Evolutionary conservation across 2,797 vertebrate species (phyloP), one percentile per base, ranked within the genome.

Genomic region (Cygnus olor): DNA sequence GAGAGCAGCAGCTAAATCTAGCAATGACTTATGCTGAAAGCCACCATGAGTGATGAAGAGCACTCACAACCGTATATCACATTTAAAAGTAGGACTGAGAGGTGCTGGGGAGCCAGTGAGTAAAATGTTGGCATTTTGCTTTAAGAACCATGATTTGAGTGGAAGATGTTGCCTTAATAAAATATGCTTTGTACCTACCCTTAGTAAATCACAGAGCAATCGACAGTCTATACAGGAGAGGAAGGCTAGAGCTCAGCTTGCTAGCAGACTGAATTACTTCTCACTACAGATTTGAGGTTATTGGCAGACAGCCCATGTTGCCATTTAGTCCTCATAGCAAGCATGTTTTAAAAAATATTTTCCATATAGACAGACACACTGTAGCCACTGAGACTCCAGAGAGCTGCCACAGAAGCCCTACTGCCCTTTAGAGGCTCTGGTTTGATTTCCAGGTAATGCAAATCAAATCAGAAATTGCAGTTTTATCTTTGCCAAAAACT

Each of bases 251-350:
- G 42, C 86, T 90, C 72, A 86, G 61, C 76, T 94, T 86, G 54
- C 74, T 77, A 90, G 73, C 72, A 96, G 86, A 78, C 81, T 95
- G 91, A 95, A 82, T 94, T 96, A 85, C 68, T 82, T 96, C 84
- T 95, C 82, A 78, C 72, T 95, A 96, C 95, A 96, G 88, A 93
- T 88, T 66, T 94, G 76, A 94, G 74, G 90, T 95, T 97, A 95
- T 85, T 94, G 94, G 93, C 77, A 95, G 92, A 56, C 54, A 80
- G 83, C 94, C 93, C 85, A 15, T 84, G 49, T 95, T 96, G 92
- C 66, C 85, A 96, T 97, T 97, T 94, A 96, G 73, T 91, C 89
- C 73, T 95, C 95, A 95, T 69, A 78, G 76, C 73, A 89, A 95
- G 80, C 89, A 69, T 86, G 56, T 88, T 96, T 94, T 71, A 64